Percentiles rank a stretch among this genome's conserved stretches.
These are phyloP conservation scores for Channa maculata DNA, from an alignment of 2,113 vertebrate genomes.

Conservation along the genomic window DNA sequence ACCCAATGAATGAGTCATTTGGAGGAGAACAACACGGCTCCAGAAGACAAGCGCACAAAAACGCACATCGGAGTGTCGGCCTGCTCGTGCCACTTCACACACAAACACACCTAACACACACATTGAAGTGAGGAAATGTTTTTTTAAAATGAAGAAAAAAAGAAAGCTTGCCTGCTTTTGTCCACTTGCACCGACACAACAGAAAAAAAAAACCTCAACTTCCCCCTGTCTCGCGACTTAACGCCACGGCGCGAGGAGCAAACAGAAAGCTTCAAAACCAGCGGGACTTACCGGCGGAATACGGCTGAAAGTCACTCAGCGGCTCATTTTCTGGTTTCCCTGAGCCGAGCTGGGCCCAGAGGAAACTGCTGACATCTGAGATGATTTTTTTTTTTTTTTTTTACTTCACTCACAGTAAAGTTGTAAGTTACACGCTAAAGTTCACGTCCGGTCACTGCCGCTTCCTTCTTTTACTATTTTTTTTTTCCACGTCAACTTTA, in stretches of 20 bases:
- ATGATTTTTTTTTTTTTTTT: not conserved
- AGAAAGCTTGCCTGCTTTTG: not conserved
- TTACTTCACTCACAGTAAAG: not conserved
- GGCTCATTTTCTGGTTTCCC: conserved; percentile 51
- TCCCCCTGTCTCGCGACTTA: no score
- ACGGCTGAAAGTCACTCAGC: conserved; percentile 7
- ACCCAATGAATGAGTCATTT: no score
- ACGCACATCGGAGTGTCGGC: no score
- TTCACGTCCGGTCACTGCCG: conserved; percentile 35
- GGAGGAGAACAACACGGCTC: no score
- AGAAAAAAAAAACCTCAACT: no score
- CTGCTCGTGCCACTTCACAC: no score
- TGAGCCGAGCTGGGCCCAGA: not conserved
- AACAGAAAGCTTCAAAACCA: not conserved
- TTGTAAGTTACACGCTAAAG: conserved; percentile 26
- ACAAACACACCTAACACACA: not conserved
- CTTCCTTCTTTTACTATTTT: conserved; percentile 21
- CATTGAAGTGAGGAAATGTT: no score
- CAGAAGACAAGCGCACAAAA: no score
- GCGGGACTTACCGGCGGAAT: conserved; percentile 52
- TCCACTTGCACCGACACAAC: not conserved
- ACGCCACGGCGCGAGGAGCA: not conserved
- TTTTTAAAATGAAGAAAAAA: no score
- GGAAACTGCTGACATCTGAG: not conserved
- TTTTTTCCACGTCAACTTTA: not conserved